Percentiles rank a stretch among this genome's conserved stretches.
Conservation (phyloP, 1,140 invertebrate species). For the Megathymus violae region DNA sequence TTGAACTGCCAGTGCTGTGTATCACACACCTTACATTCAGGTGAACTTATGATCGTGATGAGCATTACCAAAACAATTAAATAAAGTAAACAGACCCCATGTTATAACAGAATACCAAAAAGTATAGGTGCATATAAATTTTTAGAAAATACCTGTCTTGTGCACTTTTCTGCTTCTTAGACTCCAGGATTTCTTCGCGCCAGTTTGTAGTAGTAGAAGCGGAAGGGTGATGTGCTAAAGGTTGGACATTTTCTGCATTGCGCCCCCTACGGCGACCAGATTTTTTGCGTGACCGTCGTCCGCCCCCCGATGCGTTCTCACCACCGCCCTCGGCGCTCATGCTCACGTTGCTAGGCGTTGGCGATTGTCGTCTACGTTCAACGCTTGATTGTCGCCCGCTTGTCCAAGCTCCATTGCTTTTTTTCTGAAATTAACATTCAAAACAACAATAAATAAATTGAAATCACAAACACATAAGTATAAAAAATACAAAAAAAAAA, state of each 20-base stretch:
- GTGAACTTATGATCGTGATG: too few species aligned
- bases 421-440: slow-evolving; percentile 45
- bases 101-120: too few species aligned
- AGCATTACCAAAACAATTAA: too few species aligned
- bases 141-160: slow-evolving; percentile 4
- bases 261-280: slow-evolving; percentile 43
- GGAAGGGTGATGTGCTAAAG: slow-evolving; percentile 37
- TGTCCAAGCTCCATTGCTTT: slow-evolving; percentile 49
- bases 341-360: slow-evolving; percentile 43
- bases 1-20: too few species aligned
- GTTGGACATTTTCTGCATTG: slow-evolving; percentile 48
- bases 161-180: slow-evolving; percentile 60
- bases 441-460: too few species aligned
- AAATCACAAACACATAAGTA: too few species aligned
- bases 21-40: too few species aligned
- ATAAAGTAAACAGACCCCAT: too few species aligned
- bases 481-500: background rate
- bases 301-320: slow-evolving; percentile 37
- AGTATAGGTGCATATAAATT: background rate
- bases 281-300: slow-evolving; percentile 44
- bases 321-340: slow-evolving; percentile 27
- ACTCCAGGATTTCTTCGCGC: slow-evolving; percentile 73
- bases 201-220: slow-evolving; percentile 52
- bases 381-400: slow-evolving; percentile 51
- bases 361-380: slow-evolving; percentile 58